Conservation (phyloP, 1,140 invertebrate species). For the Drosophila leontia region DNA sequence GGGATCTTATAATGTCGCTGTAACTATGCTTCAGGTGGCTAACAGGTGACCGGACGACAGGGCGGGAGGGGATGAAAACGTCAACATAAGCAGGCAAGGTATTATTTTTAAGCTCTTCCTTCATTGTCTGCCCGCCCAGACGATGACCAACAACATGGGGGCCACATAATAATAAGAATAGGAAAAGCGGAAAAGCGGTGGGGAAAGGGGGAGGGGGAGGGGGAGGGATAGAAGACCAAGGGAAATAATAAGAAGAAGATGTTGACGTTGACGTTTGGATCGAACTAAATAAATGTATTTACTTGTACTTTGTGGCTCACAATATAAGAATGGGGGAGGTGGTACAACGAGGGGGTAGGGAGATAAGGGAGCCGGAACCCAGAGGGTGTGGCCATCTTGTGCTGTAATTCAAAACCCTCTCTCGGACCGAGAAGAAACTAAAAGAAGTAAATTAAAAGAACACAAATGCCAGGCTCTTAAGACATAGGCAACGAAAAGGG, state of each 20-base stretch:
- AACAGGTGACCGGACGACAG: slow-evolving; percentile 42
- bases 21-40: slow-evolving; percentile 62
- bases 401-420: slow-evolving; percentile 73
- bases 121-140: slow-evolving; percentile 76
- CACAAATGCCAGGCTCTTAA: slow-evolving; percentile 40
- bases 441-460: slow-evolving; percentile 68
- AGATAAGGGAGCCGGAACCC: not conserved
- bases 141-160: slow-evolving; percentile 37
- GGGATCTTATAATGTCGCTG: slow-evolving; percentile 62
- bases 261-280: slow-evolving; percentile 69
- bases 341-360: not conserved
- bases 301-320: slow-evolving; percentile 58
- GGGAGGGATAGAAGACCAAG: not conserved
- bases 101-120: slow-evolving; percentile 83
- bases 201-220: not conserved
- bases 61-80: slow-evolving; percentile 38
- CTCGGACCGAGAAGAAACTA: slow-evolving; percentile 36
- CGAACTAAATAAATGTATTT: slow-evolving; percentile 83
- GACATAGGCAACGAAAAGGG: slow-evolving; percentile 18
- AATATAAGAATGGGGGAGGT: slow-evolving; percentile 4
- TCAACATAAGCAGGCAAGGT: slow-evolving; percentile 80
- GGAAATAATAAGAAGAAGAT: slow-evolving; percentile 29
- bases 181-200: slow-evolving; percentile 1
- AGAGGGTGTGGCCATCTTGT: slow-evolving; percentile 44
- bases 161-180: slow-evolving; percentile 9